Conservation (phyloP, 1,140 invertebrate genomes). For the Diploscapter pachys region DNA sequence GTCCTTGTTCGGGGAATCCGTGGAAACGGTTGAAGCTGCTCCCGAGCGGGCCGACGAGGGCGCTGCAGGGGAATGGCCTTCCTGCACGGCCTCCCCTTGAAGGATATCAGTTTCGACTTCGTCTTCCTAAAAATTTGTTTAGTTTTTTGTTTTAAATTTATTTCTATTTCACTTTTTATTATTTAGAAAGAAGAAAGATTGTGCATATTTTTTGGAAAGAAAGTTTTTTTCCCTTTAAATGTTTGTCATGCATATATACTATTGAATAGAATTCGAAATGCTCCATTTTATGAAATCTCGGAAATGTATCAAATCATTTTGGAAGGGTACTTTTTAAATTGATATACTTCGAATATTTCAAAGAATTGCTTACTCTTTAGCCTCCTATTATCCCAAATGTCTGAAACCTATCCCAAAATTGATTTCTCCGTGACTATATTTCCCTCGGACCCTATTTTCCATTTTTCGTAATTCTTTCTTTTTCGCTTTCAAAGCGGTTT, state of each 20-base stretch:
- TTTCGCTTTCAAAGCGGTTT: too few relatives aligned
- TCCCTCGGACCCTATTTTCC: too few relatives aligned
- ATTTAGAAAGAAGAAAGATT: neutral
- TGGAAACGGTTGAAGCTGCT: slow-evolving; percentile 10
- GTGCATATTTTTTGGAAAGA: neutral
- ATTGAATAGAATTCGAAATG: neutral
- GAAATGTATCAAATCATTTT: too few relatives aligned
- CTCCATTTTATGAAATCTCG: neutral
- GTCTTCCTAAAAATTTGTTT: slow-evolving; percentile 1
- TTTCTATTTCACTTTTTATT: neutral
- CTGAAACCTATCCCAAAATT: too few relatives aligned
- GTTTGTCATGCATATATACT: neutral
- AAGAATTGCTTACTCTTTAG: too few relatives aligned
- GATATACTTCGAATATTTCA: too few relatives aligned
- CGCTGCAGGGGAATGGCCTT: slow-evolving; percentile 26
- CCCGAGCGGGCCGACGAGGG: slow-evolving; percentile 21
- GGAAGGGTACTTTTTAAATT: too few relatives aligned
- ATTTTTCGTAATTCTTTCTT: too few relatives aligned
- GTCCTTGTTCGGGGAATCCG: neutral
- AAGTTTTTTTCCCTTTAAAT: neutral
- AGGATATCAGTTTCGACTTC: slow-evolving; percentile 1
- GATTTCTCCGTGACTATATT: too few relatives aligned
- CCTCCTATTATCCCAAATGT: too few relatives aligned
- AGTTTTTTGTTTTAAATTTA: neutral
- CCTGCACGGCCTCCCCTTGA: slow-evolving; percentile 18